Base-by-base conservation (phyloP, 2,797 vertebrate species). In the Clarias pachynema region DNA sequence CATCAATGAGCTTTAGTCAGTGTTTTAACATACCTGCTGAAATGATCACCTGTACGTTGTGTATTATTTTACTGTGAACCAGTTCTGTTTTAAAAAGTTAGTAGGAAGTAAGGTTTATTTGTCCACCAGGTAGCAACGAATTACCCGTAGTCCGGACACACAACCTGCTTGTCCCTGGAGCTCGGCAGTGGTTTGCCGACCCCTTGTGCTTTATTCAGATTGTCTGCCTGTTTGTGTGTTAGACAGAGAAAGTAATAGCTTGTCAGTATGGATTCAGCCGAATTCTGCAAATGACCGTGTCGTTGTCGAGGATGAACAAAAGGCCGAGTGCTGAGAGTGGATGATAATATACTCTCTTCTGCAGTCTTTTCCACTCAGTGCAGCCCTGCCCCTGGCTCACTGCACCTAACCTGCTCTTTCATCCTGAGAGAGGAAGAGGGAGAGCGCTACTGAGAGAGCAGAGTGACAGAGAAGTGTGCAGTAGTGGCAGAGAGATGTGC, bases 381-480 rank as follows among this genome's bases (percentile, higher is more conserved):
- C 63, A 60, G 78, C 72, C 34, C 59, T 80, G 78, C 83, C 49
- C 31, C 63, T 69, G 83, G 78, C 83, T 40, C 83, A 69, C n/a
- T 31, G 75, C 74, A 83, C 73, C 62, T 75, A 82, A 82, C 53
- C 80, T 66, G n/a, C 65, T 63, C 44, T 87, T 81, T 87, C 53
- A 81, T 83, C 74, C 83, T 81, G 74, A 85, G 79, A 70, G 15
- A 57, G 63, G 26, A 29, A 26, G 65, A 66, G 34, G 57, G 78
- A 85, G 80, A 81, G 14, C 65, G 60, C 69, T 73, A 59, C 72
- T 65, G 62, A 82, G 62, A 68, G 57, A 81, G 9, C 18, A 70
- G 37, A 79, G 34, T 79, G 77, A 62, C 31, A 68, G 83, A 85
- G 59, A 34, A 12, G 60, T 49, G 37, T 0, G 37, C 26, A n/a